phyloP scores from a whole-genome alignment of 2,113 vertebrate genomes.

The Cervus canadensis region DNA sequence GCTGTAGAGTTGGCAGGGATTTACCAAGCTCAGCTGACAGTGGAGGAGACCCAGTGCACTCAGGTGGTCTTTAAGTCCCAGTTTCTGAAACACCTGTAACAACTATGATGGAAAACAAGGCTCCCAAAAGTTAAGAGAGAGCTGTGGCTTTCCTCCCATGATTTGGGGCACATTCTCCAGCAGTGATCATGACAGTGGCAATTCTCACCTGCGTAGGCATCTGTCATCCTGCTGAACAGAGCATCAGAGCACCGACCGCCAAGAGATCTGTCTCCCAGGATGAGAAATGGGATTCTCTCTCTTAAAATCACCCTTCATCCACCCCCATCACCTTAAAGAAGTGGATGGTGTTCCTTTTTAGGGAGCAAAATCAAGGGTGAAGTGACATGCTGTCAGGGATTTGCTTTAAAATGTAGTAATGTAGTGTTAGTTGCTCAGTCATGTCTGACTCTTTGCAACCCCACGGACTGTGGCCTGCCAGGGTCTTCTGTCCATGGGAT shows the following conservation, averaged over 20 bases:
- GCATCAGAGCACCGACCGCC: neutral
- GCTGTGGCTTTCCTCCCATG: neutral
- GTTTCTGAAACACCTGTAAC: neutral
- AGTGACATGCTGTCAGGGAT: neutral
- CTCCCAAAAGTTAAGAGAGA: neutral
- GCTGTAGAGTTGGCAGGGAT: neutral
- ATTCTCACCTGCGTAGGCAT: neutral
- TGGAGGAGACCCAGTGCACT: neutral
- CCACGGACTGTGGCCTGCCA: neutral
- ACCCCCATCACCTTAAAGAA: neutral
- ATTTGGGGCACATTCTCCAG: neutral
- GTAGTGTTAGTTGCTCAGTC: neutral
- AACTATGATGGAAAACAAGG: neutral
- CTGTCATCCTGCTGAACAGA: neutral
- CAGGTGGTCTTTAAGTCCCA: no score
- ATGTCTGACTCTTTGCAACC: neutral
- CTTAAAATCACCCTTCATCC: neutral
- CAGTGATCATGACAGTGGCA: no score
- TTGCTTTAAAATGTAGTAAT: neutral
- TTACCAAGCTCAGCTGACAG: neutral
- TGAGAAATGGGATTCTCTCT: neutral
- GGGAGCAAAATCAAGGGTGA: neutral
- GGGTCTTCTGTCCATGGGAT: neutral
- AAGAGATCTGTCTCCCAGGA: no score
- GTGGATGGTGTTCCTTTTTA: neutral